phyloP scores from a whole-genome alignment of 2,113 vertebrate species.

The Sakesphorus luctuosus region DNA sequence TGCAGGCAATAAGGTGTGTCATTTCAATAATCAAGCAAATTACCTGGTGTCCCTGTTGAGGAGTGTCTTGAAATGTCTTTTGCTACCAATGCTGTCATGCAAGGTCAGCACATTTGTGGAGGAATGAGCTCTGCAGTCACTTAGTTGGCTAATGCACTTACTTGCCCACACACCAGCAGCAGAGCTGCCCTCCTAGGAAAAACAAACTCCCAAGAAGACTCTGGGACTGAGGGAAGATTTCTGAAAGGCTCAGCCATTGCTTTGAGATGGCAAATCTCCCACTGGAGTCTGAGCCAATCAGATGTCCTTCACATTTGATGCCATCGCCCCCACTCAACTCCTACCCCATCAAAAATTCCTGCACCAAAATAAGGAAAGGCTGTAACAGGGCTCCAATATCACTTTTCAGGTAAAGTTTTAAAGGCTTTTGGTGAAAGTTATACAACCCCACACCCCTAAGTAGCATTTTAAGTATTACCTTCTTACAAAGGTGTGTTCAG shows the following conservation, averaged over 20 bases:
- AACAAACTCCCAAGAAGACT: neutral
- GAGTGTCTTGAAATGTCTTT: neutral
- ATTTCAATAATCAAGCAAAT: neutral
- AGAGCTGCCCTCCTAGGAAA: neutral
- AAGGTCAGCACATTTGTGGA: neutral
- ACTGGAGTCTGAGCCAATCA: neutral
- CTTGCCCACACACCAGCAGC: neutral
- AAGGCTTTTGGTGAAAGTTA: neutral
- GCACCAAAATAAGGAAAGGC: slow-evolving; percentile 15
- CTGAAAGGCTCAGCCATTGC: neutral
- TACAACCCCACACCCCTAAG: neutral
- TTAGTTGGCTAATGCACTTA: neutral
- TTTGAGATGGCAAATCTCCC: neutral
- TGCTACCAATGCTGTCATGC: fast-evolving
- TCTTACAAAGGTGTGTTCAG: neutral
- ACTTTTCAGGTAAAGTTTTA: neutral
- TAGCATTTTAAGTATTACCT: neutral
- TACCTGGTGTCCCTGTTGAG: neutral
- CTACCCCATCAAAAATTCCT: neutral
- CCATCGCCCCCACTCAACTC: neutral
- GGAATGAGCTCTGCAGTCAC: neutral
- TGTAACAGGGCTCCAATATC: neutral
- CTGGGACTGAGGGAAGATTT: neutral
- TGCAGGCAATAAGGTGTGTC: neutral
- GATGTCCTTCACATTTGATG: neutral